Percentiles rank a stretch among this genome's conserved stretches.
Evolutionary conservation across 2,797 vertebrate genomes (phyloP).

Genomic region (Mormyrus hasselquistii): DNA sequence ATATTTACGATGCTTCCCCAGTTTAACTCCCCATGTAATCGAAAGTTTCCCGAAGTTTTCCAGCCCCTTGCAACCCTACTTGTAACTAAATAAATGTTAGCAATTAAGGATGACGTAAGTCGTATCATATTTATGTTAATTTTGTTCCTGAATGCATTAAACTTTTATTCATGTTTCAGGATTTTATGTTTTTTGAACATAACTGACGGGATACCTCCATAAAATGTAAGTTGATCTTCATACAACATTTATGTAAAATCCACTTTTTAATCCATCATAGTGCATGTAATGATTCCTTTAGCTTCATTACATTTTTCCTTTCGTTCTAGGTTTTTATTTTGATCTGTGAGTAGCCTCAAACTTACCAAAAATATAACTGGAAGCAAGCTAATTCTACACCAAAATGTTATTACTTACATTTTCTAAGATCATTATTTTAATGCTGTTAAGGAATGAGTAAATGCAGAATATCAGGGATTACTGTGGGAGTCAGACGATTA

Average conservation of each 20-base stretch:
- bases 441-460: not conserved
- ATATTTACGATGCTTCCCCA: not conserved
- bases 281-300: not conserved
- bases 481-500: not conserved
- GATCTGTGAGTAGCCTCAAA: no score
- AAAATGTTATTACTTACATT: not conserved
- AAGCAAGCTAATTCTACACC: not conserved
- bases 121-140: not conserved
- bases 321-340: not conserved
- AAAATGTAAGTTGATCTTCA: not conserved
- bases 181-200: slow-evolving; percentile 57
- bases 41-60: not conserved
- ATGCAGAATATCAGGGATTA: not conserved
- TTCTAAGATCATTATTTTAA: not conserved
- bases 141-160: not conserved
- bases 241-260: not conserved
- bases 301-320: not conserved
- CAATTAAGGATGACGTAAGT: not conserved
- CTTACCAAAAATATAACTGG: not conserved
- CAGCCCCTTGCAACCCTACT: not conserved
- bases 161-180: slow-evolving; percentile 32
- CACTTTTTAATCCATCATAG: not conserved
- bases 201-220: not conserved
- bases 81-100: not conserved
- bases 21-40: not conserved